These are phyloP conservation scores for Steatornis caripensis DNA, from an alignment of 2,113 vertebrate genomes.

Conservation along the genomic window DNA sequence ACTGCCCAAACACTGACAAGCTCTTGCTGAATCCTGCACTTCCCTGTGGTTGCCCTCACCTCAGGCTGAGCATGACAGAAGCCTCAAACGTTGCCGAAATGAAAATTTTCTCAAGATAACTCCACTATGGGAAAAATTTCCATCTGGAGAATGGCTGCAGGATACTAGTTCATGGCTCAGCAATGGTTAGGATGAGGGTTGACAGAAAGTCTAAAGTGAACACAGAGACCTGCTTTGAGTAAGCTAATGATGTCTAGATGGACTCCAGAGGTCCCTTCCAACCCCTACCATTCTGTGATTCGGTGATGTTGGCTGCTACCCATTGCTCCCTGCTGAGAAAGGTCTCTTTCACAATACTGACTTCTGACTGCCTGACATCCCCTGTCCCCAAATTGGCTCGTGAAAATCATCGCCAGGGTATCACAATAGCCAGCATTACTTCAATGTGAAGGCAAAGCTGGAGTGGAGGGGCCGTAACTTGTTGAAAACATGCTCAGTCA, in stretches of 20 bases:
- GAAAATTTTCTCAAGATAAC: not conserved
- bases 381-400: rapidly evolving
- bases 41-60: not conserved
- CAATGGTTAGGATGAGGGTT: not conserved
- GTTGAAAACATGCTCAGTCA: not conserved
- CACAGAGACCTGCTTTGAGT: not conserved
- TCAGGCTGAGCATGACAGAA: not conserved
- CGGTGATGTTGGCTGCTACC: not conserved
- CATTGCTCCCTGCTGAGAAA: rapidly evolving
- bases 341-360: rapidly evolving
- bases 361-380: not conserved
- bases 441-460: not conserved
- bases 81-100: not conserved
- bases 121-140: not conserved
- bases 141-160: not conserved
- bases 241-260: too few relatives aligned
- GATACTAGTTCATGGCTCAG: not conserved
- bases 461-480: not conserved
- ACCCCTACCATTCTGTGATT: too few relatives aligned
- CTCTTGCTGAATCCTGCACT: not conserved
- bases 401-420: not conserved
- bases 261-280: too few relatives aligned
- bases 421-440: not conserved
- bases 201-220: not conserved
- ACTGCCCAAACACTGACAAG: not conserved